Percentiles rank a stretch among this genome's conserved stretches.
phyloP scores from a whole-genome alignment of 2,113 vertebrate genomes.

The Carassius carassius region DNA sequence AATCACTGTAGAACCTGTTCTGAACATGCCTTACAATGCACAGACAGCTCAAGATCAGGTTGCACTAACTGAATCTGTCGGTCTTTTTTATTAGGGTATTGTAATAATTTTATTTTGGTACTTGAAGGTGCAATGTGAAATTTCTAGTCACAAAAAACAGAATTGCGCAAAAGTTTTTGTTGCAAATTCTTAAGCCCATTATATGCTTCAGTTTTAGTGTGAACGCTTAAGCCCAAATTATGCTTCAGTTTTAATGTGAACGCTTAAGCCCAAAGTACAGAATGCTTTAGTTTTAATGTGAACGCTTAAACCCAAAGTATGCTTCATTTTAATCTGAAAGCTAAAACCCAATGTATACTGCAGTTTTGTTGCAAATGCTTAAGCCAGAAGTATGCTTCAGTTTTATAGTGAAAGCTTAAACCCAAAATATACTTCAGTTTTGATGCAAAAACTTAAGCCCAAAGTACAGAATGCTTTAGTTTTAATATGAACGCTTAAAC shows the following conservation, averaged over 20 bases:
- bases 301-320: not conserved
- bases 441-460: too few species aligned
- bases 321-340: not conserved
- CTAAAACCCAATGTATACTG: too few species aligned
- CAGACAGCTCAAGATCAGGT: constrained; percentile 69
- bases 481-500: not conserved
- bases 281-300: not conserved
- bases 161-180: not conserved
- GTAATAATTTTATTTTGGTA: not conserved
- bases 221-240: not conserved
- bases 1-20: constrained; percentile 34
- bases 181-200: not conserved
- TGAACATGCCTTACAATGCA: constrained; percentile 56
- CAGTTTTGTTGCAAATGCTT: not conserved
- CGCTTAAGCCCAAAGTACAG: not conserved
- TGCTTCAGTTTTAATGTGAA: not conserved
- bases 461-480: not conserved
- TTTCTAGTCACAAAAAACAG: constrained; percentile 8
- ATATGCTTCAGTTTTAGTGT: too few species aligned
- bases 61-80: not conserved
- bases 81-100: not conserved
- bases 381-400: not conserved
- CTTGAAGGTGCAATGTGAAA: constrained; percentile 8
- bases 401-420: not conserved
- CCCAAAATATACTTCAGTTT: not conserved